Percentiles rank a stretch among this genome's conserved stretches.
Evolutionary conservation across 1,140 invertebrate species (phyloP).

Genomic region (Bombyx mandarina): DNA sequence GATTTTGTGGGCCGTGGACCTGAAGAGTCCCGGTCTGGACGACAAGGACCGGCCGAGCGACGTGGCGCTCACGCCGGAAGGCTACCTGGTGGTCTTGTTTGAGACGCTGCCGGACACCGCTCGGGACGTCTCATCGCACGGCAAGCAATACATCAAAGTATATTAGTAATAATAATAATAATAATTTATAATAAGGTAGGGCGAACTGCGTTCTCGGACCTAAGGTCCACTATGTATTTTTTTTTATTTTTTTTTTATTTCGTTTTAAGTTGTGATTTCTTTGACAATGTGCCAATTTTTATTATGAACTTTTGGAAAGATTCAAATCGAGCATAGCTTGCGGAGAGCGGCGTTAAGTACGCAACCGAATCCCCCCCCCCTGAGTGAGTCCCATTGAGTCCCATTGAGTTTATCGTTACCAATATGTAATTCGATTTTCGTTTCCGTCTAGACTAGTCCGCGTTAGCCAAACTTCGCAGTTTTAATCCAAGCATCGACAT

Average conservation of each 20-base stretch:
- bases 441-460: constrained; percentile 59
- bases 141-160: constrained; percentile 71
- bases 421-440: constrained; percentile 44
- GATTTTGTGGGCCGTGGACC: constrained; percentile 72
- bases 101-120: constrained; percentile 73
- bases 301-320: constrained; percentile 53
- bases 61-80: constrained; percentile 72
- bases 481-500: constrained; percentile 18
- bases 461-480: constrained; percentile 58
- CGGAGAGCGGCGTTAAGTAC: constrained; percentile 20
- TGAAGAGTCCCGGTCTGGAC: constrained; percentile 68
- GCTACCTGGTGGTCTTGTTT: constrained; percentile 72
- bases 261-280: constrained; percentile 62
- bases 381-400: constrained; percentile 37
- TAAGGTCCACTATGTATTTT: constrained; percentile 36
- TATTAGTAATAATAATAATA: constrained; percentile 52
- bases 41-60: constrained; percentile 75
- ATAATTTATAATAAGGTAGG: constrained; percentile 19
- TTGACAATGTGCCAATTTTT: constrained; percentile 66
- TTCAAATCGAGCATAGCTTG: constrained; percentile 61
- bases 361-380: constrained; percentile 10
- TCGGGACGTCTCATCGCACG: constrained; percentile 72
- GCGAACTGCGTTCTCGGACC: constrained; percentile 36
- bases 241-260: constrained; percentile 35
- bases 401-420: constrained; percentile 58